phyloP scores from a whole-genome alignment of 2,113 vertebrate species.

The Ictalurus punctatus region DNA sequence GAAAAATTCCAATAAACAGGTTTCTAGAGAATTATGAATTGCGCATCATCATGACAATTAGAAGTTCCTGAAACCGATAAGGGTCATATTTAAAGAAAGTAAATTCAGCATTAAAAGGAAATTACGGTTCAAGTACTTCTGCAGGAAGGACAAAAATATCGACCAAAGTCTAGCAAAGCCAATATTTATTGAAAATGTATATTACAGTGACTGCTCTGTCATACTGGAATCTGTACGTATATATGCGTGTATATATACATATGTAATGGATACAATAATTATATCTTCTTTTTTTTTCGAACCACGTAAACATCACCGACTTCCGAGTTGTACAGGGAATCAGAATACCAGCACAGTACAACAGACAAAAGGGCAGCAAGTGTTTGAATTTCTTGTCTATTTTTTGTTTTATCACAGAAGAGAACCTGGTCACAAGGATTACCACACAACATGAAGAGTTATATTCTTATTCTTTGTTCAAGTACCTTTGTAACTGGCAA shows the following conservation, averaged over 20 bases:
- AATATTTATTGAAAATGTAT: conserved; percentile 97
- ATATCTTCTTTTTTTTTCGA: conserved; percentile 32
- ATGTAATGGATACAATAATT: conserved; percentile 83
- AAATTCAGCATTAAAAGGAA: conserved; percentile 33
- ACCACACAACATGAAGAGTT: conserved; percentile 81
- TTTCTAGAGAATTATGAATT: neutral
- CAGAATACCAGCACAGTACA: conserved; percentile 79
- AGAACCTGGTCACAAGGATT: conserved; percentile 83
- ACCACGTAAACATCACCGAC: conserved; percentile 55
- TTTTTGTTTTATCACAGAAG: conserved; percentile 72
- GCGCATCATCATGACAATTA: neutral
- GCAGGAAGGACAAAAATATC: conserved; percentile 34
- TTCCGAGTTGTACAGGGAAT: conserved; percentile 77
- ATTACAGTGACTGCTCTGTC: conserved; percentile 86
- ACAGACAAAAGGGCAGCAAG: conserved; percentile 72
- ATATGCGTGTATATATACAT: conserved; percentile 70
- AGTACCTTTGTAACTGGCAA: conserved; percentile 72
- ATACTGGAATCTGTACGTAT: conserved; percentile 68
- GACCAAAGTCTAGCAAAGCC: conserved; percentile 83
- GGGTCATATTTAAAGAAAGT: conserved; percentile 4
- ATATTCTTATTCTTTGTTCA: conserved; percentile 66
- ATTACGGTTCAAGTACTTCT: conserved; percentile 44
- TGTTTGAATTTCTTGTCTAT: conserved; percentile 68
- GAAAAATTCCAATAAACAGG: neutral
- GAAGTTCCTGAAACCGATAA: neutral